Base-by-base conservation (phyloP, 2,797 vertebrate genomes). In the Leptodactylus fallax region DNA sequence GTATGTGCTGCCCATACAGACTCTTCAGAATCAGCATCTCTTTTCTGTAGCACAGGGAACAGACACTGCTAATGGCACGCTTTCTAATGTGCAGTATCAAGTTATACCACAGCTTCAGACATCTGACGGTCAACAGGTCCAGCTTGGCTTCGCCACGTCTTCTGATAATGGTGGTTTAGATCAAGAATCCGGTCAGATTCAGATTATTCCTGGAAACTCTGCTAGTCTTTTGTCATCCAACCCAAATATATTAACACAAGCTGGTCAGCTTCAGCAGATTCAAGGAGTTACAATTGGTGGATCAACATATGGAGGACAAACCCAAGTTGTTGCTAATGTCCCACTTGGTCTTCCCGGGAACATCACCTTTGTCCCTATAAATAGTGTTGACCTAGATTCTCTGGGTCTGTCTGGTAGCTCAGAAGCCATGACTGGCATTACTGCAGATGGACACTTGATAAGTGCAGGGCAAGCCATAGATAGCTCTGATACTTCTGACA, bases 81-180 rank as follows among this genome's bases (percentile, higher is more conserved):
- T 99, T 96, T 97, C 98, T 96, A 99, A 96, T 91, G 98, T 99
- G 94, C 98, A 99, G 89, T 99, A 99, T 95, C 98, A 99, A 96
- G 98, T 99, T 94, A 99, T 99, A 95, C 98, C 98, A 95, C 98
- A 99, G 94, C 97, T 99, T 94, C 98, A 99, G 93, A 97, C 97
- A 87, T 94, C 97, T 89, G 98, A 99, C 89, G 98, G 97, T 94
- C 95, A 96, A 88, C 96, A 96, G 87, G 95, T 96, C 93, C 98
- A 99, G 91, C 96, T 99, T 94, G 97, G 97, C 93, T 99, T 98
- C 93, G 95, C 98, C 92, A 93, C 97, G 53, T 95, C 98, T 69
- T 93, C 95, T 93, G 98, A 99, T 89, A 97, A 96, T 92, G 93
- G 96, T 85, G 95, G 96, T 88, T 95, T 99, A 95, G 96, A 97